These are phyloP conservation scores for Vicugna pacos DNA, from an alignment of 2,113 vertebrate species.

Conservation along the genomic window DNA sequence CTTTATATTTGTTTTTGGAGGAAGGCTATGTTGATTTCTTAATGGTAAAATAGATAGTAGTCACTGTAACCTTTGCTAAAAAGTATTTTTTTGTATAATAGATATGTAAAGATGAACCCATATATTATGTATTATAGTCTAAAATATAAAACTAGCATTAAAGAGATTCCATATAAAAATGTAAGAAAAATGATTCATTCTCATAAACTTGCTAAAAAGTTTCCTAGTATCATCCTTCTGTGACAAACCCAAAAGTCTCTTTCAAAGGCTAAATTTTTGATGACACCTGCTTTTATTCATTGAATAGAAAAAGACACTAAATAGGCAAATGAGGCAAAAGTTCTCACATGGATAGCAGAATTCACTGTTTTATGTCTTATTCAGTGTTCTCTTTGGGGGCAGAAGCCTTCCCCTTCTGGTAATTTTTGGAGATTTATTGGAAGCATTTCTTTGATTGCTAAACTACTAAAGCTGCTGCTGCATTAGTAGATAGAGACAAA, in stretches of 20 bases:
- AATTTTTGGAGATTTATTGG: background rate
- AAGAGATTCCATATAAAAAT: background rate
- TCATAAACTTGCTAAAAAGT: background rate
- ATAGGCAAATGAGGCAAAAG: background rate
- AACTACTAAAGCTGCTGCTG: background rate
- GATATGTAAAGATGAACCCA: background rate
- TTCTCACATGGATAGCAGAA: background rate
- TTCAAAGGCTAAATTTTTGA: constrained; percentile 11
- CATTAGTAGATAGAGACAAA: background rate
- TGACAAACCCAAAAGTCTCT: background rate
- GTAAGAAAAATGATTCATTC: background rate
- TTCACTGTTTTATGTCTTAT: background rate
- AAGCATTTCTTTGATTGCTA: background rate
- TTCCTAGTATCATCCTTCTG: background rate
- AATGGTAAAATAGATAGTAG: background rate
- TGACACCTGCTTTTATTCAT: background rate
- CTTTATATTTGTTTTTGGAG: background rate
- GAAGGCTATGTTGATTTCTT: background rate
- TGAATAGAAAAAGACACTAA: background rate
- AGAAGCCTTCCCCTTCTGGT: background rate
- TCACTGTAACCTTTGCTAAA: background rate
- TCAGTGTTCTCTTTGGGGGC: background rate
- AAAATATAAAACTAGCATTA: background rate
- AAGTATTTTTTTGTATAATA: background rate
- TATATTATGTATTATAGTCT: background rate